Evolutionary conservation across 1,140 invertebrate species (phyloP), one percentile per base, ranked within the genome.

Genomic region (Sycobia sp.): DNA sequence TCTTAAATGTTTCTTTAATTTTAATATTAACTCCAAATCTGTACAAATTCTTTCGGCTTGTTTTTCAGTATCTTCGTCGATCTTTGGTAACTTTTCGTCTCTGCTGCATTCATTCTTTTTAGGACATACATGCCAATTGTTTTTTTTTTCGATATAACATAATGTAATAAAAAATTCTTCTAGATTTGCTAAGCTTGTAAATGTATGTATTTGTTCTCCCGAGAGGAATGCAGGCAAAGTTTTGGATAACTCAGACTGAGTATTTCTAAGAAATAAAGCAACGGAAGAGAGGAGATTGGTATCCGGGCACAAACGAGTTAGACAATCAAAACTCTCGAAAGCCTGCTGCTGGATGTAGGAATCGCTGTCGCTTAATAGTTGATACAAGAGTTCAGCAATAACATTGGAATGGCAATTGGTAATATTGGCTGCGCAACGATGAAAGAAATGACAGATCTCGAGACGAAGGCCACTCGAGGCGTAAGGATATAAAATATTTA

Each of bases 261-360:
- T 66, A 0, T 71, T 70, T 2, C 73, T 64, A 0, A 68, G 65
- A 23, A 66, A 58, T 0, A 69, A 62, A 10, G 63, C 63, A 4
- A 79, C 62, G 20, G 63, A 68, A 0, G 68, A 65, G 0, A 79
- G 63, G 0, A 81, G 41, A 1, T 73, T 65, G 0, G 74, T 67
- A 18, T 73, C 74, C 0, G 66, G 61, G 9, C 72, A 74, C 0
- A 43, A 59, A 5, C 71, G 69, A 20, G 76, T 71, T 1, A 77
- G 51, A 1, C 70, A 5, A 7, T 78, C 71, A 20, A 79, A 79
- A 27, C 69, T 71, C 38, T 78, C 76, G 1, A 79, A 56, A 0
- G 71, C 71, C 34, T 77, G 73, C 57, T 81, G 77, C 9, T 53
- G 64, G 1, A 79, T 69, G 54, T 69, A 69, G 0, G 71, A 67